Evolutionary conservation across 2,797 vertebrate genomes (phyloP).

Genomic region (Danio choprae): DNA sequence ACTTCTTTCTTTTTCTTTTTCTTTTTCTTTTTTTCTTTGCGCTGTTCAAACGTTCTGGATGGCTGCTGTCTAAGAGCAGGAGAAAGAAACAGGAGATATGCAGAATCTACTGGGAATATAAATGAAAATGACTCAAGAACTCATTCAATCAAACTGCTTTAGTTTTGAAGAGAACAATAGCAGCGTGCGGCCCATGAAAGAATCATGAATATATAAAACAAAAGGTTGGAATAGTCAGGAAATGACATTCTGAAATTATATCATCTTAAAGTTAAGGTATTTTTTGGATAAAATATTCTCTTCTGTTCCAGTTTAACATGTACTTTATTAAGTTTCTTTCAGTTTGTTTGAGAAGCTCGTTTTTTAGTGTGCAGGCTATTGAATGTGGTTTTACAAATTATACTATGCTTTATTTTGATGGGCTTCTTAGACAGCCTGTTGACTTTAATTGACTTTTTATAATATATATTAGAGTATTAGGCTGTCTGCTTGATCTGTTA

Average conservation of each 20-base stretch:
- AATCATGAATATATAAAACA: constrained; percentile 6
- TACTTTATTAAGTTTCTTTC: neutral
- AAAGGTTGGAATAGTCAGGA: constrained; percentile 15
- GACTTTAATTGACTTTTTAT: no score
- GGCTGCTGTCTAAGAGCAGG: constrained; percentile 57
- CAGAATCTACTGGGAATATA: constrained; percentile 56
- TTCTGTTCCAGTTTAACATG: neutral
- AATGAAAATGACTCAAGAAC: constrained; percentile 56
- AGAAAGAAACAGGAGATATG: constrained; percentile 40
- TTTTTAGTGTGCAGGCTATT: neutral
- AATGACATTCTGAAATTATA: constrained; percentile 5
- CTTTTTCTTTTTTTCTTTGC: constrained; percentile 23
- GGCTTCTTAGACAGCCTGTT: no score
- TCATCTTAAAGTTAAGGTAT: neutral
- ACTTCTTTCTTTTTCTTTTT: constrained; percentile 13
- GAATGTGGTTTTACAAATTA: neutral
- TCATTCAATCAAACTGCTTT: constrained; percentile 53
- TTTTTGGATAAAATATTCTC: neutral
- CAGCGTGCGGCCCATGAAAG: constrained; percentile 24
- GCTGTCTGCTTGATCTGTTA: no score
- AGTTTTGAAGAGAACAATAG: constrained; percentile 31
- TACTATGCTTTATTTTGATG: no score
- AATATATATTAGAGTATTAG: no score
- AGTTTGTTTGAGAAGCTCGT: neutral
- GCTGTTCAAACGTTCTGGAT: constrained; percentile 59